phyloP scores from a whole-genome alignment of 2,113 vertebrate genomes.

The Orientallactaga bullata region DNA sequence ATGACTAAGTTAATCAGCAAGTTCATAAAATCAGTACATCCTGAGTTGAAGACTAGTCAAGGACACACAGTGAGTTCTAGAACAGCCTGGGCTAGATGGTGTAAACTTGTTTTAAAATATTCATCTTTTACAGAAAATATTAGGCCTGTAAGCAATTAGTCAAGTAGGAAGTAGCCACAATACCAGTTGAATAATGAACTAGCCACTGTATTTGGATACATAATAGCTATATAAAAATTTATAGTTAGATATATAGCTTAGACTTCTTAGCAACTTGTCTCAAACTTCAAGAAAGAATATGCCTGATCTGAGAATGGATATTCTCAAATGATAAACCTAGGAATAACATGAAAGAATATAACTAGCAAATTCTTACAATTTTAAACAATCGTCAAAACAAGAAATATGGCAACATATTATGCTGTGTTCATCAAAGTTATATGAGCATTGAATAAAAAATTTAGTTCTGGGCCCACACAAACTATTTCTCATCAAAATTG shows the following conservation, averaged over 20 bases:
- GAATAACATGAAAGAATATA: not conserved
- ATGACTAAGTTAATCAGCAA: constrained; percentile 12
- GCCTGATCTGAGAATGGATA: not conserved
- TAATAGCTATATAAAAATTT: not conserved
- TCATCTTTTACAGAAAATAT: too few species aligned
- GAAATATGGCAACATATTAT: not conserved
- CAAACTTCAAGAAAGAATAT: not conserved
- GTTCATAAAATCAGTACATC: not conserved
- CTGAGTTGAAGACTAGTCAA: not conserved
- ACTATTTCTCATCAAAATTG: not conserved
- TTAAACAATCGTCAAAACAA: not conserved
- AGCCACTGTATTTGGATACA: not conserved
- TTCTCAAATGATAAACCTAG: not conserved
- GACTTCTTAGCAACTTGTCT: not conserved
- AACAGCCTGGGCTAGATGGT: too few species aligned
- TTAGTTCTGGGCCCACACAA: too few species aligned
- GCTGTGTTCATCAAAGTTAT: not conserved
- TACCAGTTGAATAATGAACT: not conserved
- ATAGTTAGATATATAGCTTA: not conserved
- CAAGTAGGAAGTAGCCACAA: not conserved
- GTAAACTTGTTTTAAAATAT: too few species aligned
- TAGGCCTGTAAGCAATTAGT: too few species aligned
- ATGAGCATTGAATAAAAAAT: not conserved
- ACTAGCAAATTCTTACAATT: not conserved
- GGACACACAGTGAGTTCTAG: too few species aligned